Percentiles rank a stretch among this genome's conserved stretches.
Evolutionary conservation across 2,113 vertebrate genomes (phyloP).

Genomic region (Centropus unirufus): DNA sequence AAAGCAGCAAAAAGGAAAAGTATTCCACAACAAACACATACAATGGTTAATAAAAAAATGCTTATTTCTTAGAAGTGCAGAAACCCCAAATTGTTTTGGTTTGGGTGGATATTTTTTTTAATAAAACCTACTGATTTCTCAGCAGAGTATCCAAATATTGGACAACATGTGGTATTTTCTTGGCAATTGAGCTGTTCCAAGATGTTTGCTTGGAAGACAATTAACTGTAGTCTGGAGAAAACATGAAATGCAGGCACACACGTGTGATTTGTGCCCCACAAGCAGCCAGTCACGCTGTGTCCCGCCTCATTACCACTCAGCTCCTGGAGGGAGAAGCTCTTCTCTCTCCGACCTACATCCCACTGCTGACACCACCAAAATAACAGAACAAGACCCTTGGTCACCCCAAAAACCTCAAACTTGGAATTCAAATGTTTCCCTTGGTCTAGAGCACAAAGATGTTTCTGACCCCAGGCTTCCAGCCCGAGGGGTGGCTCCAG

Average conservation of each 20-base stretch:
- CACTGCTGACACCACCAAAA: neutral
- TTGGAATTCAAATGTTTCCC: fast-evolving
- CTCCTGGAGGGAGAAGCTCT: neutral
- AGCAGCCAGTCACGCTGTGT: neutral
- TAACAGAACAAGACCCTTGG: fast-evolving
- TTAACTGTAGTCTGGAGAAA: neutral
- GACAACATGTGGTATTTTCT: neutral
- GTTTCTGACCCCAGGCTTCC: too few relatives aligned
- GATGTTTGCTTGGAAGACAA: neutral
- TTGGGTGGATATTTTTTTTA: neutral
- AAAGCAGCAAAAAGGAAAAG: conserved; percentile 41
- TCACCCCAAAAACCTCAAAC: neutral
- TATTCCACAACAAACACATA: neutral
- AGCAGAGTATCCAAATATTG: neutral
- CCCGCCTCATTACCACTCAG: neutral
- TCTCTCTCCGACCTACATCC: neutral
- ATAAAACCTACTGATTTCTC: neutral
- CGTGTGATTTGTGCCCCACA: fast-evolving
- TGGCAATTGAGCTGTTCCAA: neutral
- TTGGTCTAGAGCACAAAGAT: too few relatives aligned
- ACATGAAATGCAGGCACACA: neutral
- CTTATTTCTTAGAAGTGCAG: conserved; percentile 7
- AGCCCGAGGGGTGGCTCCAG: too few relatives aligned
- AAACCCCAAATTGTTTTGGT: neutral
- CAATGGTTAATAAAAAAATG: conserved; percentile 39